Conservation (phyloP, 2,113 vertebrate genomes). For the Labeo rohita region DNA sequence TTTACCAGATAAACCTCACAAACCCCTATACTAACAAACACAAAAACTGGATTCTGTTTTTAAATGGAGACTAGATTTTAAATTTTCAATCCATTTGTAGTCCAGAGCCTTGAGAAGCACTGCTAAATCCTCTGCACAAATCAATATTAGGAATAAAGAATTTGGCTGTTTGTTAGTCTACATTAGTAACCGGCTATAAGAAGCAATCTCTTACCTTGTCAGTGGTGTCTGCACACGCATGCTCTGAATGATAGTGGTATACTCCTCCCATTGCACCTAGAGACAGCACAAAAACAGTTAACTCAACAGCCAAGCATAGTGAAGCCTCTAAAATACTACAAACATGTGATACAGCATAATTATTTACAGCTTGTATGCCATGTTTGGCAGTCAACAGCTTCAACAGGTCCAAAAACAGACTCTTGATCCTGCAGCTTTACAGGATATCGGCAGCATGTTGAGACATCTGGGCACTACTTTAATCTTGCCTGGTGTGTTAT, state of each 20-base stretch:
- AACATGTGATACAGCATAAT: neutral
- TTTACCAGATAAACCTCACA: neutral
- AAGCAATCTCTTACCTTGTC: constrained; percentile 73
- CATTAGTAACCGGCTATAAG: neutral
- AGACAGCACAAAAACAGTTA: constrained; percentile 40
- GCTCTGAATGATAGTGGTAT: constrained; percentile 76
- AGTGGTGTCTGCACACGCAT: constrained; percentile 71
- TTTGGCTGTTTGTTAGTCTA: neutral
- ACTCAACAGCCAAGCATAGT: neutral
- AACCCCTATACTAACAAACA: neutral
- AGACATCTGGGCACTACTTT: constrained; percentile 41
- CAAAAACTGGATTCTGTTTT: neutral
- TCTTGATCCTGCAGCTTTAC: constrained; percentile 34
- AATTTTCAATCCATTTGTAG: neutral
- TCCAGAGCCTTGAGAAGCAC: neutral
- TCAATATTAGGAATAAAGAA: neutral
- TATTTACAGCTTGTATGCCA: constrained; percentile 12
- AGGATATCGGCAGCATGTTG: constrained; percentile 33
- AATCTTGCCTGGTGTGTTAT: constrained; percentile 15
- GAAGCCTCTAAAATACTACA: constrained; percentile 13
- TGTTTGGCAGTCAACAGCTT: constrained; percentile 25
- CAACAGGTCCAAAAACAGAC: constrained; percentile 28
- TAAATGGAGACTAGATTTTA: neutral
- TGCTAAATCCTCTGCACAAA: neutral
- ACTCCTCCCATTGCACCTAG: constrained; percentile 73